Evolutionary conservation across 2,113 vertebrate species (phyloP).

Genomic region (Esox niger): DNA sequence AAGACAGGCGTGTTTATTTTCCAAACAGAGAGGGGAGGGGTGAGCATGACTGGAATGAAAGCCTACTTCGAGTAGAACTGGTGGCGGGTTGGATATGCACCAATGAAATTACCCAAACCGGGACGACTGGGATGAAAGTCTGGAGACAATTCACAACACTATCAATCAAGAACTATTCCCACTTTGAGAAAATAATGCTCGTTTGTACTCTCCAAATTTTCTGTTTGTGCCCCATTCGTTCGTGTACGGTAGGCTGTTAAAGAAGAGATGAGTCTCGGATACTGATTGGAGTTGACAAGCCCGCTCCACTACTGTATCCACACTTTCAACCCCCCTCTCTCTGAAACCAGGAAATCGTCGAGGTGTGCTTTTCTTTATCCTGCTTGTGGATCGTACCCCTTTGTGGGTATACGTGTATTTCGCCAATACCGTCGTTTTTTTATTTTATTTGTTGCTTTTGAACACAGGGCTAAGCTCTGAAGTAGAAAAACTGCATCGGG

Average conservation of each 20-base stretch:
- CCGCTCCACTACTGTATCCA: conserved; percentile 69
- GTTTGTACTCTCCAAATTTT: background rate
- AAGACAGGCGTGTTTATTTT: conserved; percentile 13
- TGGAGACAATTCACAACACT: background rate
- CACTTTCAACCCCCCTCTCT: conserved; percentile 42
- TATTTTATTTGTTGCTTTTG: conserved; percentile 41
- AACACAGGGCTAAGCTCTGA: conserved; percentile 47
- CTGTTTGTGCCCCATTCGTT: background rate
- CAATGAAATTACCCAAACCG: conserved; percentile 41
- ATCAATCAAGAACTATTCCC: background rate
- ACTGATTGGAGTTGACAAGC: conserved; percentile 76
- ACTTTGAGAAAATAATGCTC: background rate
- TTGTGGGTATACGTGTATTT: conserved; percentile 51
- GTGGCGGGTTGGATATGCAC: conserved; percentile 64
- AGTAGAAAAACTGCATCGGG: conserved; percentile 56
- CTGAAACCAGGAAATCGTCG: conserved; percentile 78
- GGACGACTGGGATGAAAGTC: conserved; percentile 29
- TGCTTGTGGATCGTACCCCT: conserved; percentile 48
- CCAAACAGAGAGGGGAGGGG: conserved; percentile 32
- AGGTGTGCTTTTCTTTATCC: conserved; percentile 65
- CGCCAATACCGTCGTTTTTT: conserved; percentile 14
- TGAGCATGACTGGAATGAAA: conserved; percentile 32
- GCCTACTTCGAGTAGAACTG: conserved; percentile 61
- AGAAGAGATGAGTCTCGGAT: conserved; percentile 44
- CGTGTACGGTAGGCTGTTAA: conserved; percentile 4